Conservation (phyloP, 2,797 vertebrate species). For the Bucorvus abyssinicus region DNA sequence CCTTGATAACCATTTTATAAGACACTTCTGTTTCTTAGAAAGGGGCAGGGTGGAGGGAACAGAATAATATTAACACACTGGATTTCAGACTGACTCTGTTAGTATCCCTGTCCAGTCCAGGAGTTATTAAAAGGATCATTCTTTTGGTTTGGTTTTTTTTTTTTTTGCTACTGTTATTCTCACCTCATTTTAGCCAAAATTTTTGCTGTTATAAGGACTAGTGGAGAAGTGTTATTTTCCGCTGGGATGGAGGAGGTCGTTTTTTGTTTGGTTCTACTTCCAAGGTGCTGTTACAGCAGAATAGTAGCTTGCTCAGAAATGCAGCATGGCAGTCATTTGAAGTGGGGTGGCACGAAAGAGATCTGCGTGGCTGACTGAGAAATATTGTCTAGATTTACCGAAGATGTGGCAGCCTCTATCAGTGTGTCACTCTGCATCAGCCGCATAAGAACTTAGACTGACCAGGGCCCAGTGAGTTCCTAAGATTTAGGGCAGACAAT, state of each 20-base stretch:
- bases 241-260: background rate
- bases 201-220: background rate
- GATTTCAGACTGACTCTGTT: background rate
- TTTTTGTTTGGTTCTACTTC: background rate
- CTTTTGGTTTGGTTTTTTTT: background rate
- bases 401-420: background rate
- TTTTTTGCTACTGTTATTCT: background rate
- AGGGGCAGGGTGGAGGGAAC: background rate
- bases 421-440: rapidly evolving
- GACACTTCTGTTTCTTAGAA: background rate
- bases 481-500: background rate
- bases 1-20: background rate
- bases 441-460: rapidly evolving
- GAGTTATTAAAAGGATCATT: background rate
- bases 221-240: background rate
- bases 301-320: background rate
- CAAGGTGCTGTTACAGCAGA: background rate
- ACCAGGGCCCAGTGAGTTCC: background rate
- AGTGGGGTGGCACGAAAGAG: rapidly evolving
- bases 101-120: background rate
- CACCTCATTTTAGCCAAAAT: background rate
- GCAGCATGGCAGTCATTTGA: background rate
- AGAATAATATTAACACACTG: background rate
- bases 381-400: background rate
- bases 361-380: background rate